Percentiles rank a stretch among this genome's conserved stretches.
phyloP scores from a whole-genome alignment of 1,140 invertebrate genomes.

The Leptinotarsa undecemlineata region DNA sequence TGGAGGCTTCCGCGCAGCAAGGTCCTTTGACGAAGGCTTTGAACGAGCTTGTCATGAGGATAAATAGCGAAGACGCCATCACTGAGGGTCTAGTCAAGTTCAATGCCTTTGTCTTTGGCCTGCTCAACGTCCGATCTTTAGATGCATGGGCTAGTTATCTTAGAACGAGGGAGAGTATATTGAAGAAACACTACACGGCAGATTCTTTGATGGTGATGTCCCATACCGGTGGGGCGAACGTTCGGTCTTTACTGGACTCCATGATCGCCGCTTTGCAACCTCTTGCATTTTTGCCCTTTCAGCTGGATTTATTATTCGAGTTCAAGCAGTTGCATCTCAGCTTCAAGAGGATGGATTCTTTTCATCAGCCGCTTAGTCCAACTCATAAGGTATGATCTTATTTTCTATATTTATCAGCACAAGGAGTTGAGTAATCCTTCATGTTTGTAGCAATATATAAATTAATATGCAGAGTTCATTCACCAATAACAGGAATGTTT shows the following conservation, averaged over 20 bases:
- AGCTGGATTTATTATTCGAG: constrained; percentile 80
- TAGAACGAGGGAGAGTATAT: constrained; percentile 76
- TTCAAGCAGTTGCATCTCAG: constrained; percentile 76
- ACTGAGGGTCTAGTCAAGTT: constrained; percentile 86
- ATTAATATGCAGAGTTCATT: too few species aligned
- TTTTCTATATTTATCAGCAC: too few species aligned
- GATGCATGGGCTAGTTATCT: constrained; percentile 86
- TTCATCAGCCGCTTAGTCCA: constrained; percentile 51
- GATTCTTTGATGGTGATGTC: constrained; percentile 72
- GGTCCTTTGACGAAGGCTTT: constrained; percentile 82
- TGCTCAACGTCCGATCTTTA: constrained; percentile 80
- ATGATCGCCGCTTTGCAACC: constrained; percentile 76
- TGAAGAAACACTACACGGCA: constrained; percentile 79
- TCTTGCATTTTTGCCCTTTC: constrained; percentile 75
- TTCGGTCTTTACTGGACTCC: constrained; percentile 69
- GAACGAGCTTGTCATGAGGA: constrained; percentile 81
- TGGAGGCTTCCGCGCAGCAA: constrained; percentile 86
- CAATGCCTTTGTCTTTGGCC: constrained; percentile 85
- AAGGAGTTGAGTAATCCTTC: too few species aligned
- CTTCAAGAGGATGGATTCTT: constrained; percentile 67
- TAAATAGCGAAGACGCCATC: constrained; percentile 82
- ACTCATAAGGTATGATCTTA: constrained; percentile 47
- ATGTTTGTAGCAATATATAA: too few species aligned
- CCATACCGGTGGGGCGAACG: constrained; percentile 66
- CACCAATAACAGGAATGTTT: too few species aligned